These are phyloP conservation scores for Phengaris arion DNA, from an alignment of 2,888 invertebrate genomes.

Conservation along the genomic window DNA sequence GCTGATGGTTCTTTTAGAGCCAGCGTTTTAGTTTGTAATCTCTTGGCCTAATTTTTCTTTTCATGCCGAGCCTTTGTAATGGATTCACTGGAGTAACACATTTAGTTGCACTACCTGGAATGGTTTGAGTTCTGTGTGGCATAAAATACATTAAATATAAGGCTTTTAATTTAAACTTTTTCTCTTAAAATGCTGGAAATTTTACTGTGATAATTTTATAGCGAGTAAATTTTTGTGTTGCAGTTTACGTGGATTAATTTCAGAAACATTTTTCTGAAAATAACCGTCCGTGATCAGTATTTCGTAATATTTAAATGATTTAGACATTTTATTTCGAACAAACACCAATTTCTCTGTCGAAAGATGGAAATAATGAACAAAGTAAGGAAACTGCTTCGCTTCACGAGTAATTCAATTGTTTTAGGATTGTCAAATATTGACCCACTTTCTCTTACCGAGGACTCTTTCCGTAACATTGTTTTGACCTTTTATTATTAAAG, in stretches of 20 bases:
- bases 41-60: conserved; percentile 20
- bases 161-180: neutral
- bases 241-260: neutral
- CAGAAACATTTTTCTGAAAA: neutral
- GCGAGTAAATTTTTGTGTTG: neutral
- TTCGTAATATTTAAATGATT: neutral
- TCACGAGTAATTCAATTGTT: conserved; percentile 30
- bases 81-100: neutral
- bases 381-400: conserved; percentile 36
- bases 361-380: conserved; percentile 37
- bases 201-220: neutral
- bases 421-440: conserved; percentile 31
- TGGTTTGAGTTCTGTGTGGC: neutral
- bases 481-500: neutral
- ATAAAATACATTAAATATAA: neutral
- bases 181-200: neutral
- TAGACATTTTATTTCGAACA: neutral
- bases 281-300: neutral
- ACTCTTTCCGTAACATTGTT: too few species aligned
- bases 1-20: neutral
- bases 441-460: conserved; percentile 25
- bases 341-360: conserved; percentile 26
- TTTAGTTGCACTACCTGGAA: neutral
- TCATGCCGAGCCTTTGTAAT: neutral
- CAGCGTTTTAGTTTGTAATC: neutral